phyloP scores from a whole-genome alignment of 2,888 invertebrate species.

The Ectemnius continuus region DNA sequence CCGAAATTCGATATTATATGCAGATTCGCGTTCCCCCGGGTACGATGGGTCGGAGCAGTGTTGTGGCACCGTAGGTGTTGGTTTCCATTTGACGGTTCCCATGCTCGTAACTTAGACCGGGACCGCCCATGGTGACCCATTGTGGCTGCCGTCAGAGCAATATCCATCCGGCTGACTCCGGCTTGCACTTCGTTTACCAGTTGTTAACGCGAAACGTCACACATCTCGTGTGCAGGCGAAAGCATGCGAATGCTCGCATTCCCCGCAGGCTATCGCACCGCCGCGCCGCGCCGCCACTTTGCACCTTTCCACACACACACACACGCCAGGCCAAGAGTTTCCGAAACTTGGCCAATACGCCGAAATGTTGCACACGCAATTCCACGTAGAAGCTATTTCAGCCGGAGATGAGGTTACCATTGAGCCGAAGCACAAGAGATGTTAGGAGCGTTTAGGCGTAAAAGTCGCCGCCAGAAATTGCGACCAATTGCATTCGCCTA shows the following conservation, averaged over 20 bases:
- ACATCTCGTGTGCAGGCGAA: slow-evolving; percentile 2
- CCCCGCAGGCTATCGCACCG: no score
- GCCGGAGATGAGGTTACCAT: no score
- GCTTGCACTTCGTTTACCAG: slow-evolving; percentile 29
- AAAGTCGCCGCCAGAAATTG: background rate
- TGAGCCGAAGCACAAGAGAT: no score
- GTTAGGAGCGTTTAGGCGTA: background rate
- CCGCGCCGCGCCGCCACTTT: no score
- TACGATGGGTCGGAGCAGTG: slow-evolving; percentile 14
- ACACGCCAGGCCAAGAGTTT: no score
- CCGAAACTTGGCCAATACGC: no score
- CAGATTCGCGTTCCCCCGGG: slow-evolving; percentile 33
- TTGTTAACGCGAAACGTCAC: slow-evolving; percentile 11
- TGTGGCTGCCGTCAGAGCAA: slow-evolving; percentile 40
- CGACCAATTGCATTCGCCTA: slow-evolving; percentile 9
- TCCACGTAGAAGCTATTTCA: no score
- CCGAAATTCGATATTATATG: slow-evolving; percentile 50
- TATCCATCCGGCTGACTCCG: slow-evolving; percentile 27
- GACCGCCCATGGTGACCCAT: slow-evolving; percentile 60
- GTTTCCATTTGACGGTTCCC: slow-evolving; percentile 61
- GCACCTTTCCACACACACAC: no score
- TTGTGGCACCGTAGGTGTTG: slow-evolving; percentile 57
- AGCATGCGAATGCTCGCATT: no score
- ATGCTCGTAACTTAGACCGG: slow-evolving; percentile 45
- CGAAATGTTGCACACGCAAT: no score